A percentile compares a stretch with the other conserved stretches of the same genome.
Evolutionary conservation across 2,113 vertebrate species (phyloP).

Genomic region (Corythaixoides concolor): DNA sequence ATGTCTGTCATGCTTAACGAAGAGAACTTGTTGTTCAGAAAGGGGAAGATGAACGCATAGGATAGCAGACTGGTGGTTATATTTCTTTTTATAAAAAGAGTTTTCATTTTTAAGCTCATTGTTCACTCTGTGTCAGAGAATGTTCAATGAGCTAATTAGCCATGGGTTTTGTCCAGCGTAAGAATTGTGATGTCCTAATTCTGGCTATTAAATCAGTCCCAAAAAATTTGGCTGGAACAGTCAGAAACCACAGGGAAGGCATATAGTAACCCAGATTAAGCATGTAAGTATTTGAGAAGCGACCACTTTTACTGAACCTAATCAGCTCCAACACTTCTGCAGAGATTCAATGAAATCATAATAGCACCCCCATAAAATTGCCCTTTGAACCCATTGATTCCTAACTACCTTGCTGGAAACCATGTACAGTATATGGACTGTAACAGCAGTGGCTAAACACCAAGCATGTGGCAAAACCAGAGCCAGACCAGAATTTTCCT

Average conservation of each 20-base stretch:
- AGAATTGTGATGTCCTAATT: neutral
- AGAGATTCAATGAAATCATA: neutral
- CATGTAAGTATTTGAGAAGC: neutral
- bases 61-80: neutral
- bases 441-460: neutral
- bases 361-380: neutral
- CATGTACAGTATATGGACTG: neutral
- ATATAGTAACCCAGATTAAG: neutral
- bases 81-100: neutral
- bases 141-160: neutral
- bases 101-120: neutral
- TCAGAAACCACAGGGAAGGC: neutral
- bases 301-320: neutral
- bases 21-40: slow-evolving; percentile 11
- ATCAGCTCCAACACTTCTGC: neutral
- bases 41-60: neutral
- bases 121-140: neutral
- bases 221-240: neutral
- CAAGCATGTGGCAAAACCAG: accelerated
- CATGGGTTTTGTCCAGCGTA: neutral
- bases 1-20: slow-evolving; percentile 63
- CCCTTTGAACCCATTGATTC: neutral
- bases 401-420: neutral
- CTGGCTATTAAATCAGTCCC: neutral
- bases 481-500: neutral